Evolutionary conservation across 2,797 vertebrate genomes (phyloP).

Genomic region (Neosilurus hyrtlii): DNA sequence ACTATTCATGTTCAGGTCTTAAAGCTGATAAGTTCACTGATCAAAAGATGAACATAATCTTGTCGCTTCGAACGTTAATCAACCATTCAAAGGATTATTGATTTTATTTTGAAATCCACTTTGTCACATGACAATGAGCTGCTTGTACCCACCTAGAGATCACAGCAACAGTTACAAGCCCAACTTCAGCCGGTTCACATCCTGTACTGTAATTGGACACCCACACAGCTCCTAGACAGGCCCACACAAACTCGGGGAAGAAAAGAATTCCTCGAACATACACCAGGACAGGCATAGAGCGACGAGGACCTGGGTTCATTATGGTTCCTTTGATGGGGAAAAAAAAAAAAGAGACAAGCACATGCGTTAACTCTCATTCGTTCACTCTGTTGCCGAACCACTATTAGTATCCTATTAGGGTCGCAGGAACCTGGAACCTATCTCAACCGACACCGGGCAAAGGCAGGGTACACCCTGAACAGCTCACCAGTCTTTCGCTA

Average conservation of each 20-base stretch:
- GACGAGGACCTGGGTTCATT: slow-evolving; percentile 87
- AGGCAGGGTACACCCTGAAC: too few relatives aligned
- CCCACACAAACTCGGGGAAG: slow-evolving; percentile 90
- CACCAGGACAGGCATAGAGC: slow-evolving; percentile 86
- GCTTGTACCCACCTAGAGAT: slow-evolving; percentile 77
- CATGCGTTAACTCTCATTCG: not conserved
- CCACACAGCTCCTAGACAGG: slow-evolving; percentile 87
- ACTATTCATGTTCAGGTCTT: not conserved
- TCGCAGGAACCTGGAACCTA: too few relatives aligned
- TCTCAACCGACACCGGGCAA: too few relatives aligned
- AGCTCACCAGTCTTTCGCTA: too few relatives aligned
- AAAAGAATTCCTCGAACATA: slow-evolving; percentile 87
- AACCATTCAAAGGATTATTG: not conserved
- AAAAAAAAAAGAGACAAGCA: slow-evolving; percentile 7
- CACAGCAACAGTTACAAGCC: slow-evolving; percentile 80
- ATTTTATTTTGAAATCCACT: not conserved
- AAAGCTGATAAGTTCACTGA: not conserved
- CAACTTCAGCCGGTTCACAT: slow-evolving; percentile 81
- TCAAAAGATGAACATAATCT: not conserved
- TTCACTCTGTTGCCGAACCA: too few relatives aligned
- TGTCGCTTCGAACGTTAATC: not conserved
- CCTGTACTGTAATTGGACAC: slow-evolving; percentile 76
- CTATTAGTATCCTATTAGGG: too few relatives aligned
- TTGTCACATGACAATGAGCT: not conserved
- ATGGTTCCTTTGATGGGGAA: slow-evolving; percentile 81